A percentile compares a stretch with the other conserved stretches of the same genome.
Conservation (phyloP, 1,140 invertebrate genomes). For the Mylabris phalerata region DNA sequence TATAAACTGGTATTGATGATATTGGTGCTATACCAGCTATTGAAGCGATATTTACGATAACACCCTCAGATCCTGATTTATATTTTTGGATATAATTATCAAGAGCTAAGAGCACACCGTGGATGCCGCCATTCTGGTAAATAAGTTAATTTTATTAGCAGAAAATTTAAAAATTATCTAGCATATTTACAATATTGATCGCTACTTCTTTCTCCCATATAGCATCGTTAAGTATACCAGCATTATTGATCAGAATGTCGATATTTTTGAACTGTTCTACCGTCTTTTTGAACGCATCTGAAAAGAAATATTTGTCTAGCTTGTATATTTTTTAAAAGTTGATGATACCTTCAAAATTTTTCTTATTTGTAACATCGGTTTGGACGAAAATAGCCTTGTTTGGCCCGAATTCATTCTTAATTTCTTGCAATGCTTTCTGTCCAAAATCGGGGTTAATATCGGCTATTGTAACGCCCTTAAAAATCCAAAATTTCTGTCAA, state of each 20-base stretch:
- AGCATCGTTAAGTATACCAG: conserved; percentile 45
- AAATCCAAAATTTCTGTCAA: background rate
- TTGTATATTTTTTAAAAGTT: conserved; percentile 33
- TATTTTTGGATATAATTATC: conserved; percentile 33
- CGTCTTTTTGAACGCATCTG: conserved; percentile 28
- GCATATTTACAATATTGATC: conserved; percentile 45
- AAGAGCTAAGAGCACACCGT: conserved; percentile 28
- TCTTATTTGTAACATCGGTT: conserved; percentile 22
- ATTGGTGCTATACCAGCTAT: conserved; percentile 20
- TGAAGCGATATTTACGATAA: conserved; percentile 33
- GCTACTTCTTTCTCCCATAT: conserved; percentile 45
- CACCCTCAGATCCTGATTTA: conserved; percentile 27
- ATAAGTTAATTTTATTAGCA: background rate
- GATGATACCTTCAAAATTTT: conserved; percentile 36
- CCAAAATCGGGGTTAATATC: conserved; percentile 28
- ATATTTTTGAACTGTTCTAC: conserved; percentile 31
- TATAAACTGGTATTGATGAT: conserved; percentile 25
- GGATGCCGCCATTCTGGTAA: conserved; percentile 28
- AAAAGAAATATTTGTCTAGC: conserved; percentile 15
- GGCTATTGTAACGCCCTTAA: conserved; percentile 30
- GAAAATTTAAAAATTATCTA: background rate
- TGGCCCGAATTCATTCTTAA: conserved; percentile 29
- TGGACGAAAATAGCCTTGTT: conserved; percentile 25
- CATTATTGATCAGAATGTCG: conserved; percentile 48
- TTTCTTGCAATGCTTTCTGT: conserved; percentile 15